Percentiles rank a stretch among this genome's conserved stretches.
These are phyloP conservation scores for Autographa pulchrina DNA, from an alignment of 2,888 invertebrate species.

Conservation along the genomic window DNA sequence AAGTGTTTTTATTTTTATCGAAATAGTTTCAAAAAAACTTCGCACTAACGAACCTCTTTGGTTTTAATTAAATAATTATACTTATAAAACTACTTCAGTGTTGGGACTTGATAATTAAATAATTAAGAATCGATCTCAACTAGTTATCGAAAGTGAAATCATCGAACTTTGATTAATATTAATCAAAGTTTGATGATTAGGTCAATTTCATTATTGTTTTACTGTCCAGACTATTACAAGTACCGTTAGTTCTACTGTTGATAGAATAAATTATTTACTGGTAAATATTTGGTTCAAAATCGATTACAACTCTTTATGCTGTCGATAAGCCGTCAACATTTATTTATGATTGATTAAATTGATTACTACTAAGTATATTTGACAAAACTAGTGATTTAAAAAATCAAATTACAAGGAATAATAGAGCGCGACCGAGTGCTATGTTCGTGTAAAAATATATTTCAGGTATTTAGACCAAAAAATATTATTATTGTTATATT, in stretches of 20 bases:
- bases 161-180: neutral
- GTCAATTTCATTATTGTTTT: slow-evolving; percentile 2
- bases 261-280: slow-evolving; percentile 9
- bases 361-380: neutral
- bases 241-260: neutral
- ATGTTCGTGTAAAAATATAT: no score
- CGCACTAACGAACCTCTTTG: no score
- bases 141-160: neutral
- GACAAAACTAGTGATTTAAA: neutral
- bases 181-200: no score
- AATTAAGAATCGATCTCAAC: neutral
- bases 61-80: no score
- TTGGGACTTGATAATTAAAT: neutral
- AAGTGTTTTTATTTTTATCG: no score
- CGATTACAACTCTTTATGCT: slow-evolving; percentile 18
- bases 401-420: neutral
- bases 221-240: slow-evolving; percentile 7
- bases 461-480: no score
- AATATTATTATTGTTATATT: no score
- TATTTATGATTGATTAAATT: neutral
- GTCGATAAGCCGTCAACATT: neutral
- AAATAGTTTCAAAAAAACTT: no score
- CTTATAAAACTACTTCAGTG: no score
- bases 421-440: no score
- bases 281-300: slow-evolving; percentile 26